A percentile compares a stretch with the other conserved stretches of the same genome.
phyloP scores from a whole-genome alignment of 2,888 invertebrate genomes.

The Phaedon cochleariae region DNA sequence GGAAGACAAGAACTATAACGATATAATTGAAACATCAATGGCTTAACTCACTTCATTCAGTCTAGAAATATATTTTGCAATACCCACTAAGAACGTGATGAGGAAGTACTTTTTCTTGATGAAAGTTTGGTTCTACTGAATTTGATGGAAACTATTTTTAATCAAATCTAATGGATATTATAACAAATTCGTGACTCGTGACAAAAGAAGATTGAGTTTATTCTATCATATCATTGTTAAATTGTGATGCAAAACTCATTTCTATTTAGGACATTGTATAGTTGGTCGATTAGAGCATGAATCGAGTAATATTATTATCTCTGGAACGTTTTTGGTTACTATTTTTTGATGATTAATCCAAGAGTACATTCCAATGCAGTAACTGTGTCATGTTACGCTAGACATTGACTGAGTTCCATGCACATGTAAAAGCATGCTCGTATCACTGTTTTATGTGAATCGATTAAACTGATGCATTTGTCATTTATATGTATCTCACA shows the following conservation, averaged over 20 bases:
- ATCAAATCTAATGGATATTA: conserved; percentile 20
- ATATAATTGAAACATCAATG: neutral
- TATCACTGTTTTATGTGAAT: no score
- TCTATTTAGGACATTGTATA: neutral
- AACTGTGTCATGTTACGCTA: no score
- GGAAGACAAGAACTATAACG: neutral
- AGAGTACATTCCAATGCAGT: no score
- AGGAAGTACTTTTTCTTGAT: conserved; percentile 16
- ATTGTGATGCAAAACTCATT: neutral
- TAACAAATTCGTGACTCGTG: conserved; percentile 19
- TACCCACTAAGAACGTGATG: conserved; percentile 10
- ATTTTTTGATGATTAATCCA: no score
- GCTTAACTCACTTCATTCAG: neutral
- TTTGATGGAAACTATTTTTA: conserved; percentile 16
- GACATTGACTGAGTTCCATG: no score
- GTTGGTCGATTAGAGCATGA: neutral
- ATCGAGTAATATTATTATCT: neutral
- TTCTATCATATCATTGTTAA: conserved; percentile 15
- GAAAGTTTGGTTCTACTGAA: conserved; percentile 13
- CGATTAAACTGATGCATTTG: no score
- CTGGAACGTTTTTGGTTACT: neutral
- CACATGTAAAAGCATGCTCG: no score
- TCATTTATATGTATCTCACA: no score
- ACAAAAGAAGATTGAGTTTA: neutral
- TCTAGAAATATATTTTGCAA: neutral